Evolutionary conservation across 2,797 vertebrate species (phyloP).

Genomic region (Fringilla coelebs): DNA sequence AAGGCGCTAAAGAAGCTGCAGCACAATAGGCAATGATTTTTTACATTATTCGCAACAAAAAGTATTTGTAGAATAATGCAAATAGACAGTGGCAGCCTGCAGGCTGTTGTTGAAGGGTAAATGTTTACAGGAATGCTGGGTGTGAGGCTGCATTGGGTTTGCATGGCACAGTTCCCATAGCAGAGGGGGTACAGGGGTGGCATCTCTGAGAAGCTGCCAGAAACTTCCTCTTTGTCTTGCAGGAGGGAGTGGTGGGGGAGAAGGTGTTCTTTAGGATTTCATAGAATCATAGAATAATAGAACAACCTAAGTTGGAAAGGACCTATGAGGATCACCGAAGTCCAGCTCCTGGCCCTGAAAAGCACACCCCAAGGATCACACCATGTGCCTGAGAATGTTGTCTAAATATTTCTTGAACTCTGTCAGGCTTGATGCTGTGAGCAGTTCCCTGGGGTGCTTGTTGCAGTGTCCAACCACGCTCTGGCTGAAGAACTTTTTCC

Average conservation of each 20-base stretch:
- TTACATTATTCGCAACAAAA: constrained; percentile 7
- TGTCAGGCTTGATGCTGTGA: not conserved
- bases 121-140: not conserved
- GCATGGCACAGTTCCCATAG: not conserved
- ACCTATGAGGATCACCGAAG: not conserved
- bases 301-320: not conserved
- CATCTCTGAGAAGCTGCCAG: not conserved
- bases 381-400: not conserved
- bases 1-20: not conserved
- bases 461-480: not conserved
- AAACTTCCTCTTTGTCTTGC: not conserved
- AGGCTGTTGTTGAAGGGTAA: not conserved
- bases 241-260: not conserved
- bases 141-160: not conserved
- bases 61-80: constrained; percentile 24
- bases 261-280: not conserved
- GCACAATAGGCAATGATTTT: constrained; percentile 53
- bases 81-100: not conserved
- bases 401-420: not conserved
- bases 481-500: not conserved
- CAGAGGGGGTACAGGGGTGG: not conserved
- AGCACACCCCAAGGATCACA: not conserved
- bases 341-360: not conserved
- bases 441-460: not conserved
- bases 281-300: not conserved